Percentiles rank a stretch among this genome's conserved stretches.
These are phyloP conservation scores for Ciconia stormi DNA, from an alignment of 2,113 vertebrate genomes.

Conservation along the genomic window DNA sequence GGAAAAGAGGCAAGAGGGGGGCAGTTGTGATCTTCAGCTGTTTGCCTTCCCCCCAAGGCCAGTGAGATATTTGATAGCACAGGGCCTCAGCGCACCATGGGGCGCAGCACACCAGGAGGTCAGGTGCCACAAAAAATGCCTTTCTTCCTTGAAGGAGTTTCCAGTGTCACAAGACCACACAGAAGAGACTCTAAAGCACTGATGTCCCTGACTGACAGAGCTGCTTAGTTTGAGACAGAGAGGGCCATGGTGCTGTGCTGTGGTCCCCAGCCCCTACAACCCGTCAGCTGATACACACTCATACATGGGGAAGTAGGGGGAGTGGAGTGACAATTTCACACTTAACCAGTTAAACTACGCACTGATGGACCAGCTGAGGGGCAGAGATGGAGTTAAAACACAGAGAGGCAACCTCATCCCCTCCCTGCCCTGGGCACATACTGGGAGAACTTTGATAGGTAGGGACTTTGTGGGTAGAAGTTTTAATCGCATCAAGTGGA, in stretches of 20 bases:
- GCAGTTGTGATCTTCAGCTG: background rate
- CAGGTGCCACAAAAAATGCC: background rate
- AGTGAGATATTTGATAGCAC: background rate
- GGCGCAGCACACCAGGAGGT: background rate
- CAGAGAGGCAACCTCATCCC: background rate
- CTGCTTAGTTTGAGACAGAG: background rate
- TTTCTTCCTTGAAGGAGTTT: background rate
- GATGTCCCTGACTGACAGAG: background rate
- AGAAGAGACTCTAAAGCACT: background rate
- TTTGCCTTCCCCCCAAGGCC: background rate
- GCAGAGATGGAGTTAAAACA: background rate
- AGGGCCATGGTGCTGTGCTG: background rate
- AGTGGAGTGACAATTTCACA: rapidly evolving
- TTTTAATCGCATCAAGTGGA: background rate
- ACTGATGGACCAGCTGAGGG: background rate
- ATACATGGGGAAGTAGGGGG: background rate
- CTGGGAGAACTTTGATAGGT: background rate
- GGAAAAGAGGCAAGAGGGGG: background rate
- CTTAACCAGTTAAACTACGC: background rate
- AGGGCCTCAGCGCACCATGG: background rate
- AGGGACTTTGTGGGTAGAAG: background rate
- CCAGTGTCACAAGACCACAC: background rate
- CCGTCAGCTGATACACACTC: background rate
- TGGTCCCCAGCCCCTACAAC: background rate
- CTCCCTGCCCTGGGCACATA: background rate